Base-by-base conservation (phyloP, 2,888 invertebrate species). In the Dryococelus australis region DNA sequence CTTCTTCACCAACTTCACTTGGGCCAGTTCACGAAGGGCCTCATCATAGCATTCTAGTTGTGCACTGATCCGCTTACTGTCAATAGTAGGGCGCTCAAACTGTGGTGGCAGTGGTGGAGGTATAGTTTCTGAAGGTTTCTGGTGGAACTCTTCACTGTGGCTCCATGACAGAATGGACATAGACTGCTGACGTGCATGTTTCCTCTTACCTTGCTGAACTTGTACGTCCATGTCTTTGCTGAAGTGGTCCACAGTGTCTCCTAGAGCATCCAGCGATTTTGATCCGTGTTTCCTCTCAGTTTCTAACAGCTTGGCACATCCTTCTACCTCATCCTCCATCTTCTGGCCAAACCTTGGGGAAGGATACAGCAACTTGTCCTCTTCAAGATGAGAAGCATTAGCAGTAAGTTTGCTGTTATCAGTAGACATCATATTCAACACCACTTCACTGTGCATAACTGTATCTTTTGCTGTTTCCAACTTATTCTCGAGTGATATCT, bases 21-120 rank as follows among this genome's bases (percentile, higher is more conserved):
- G 89, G 28, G 91, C 90, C 12, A 91, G 88, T 86, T 91, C 91
- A 83, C 90, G 88, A 16, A 91, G 87, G 16, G 91, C 91, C 89
- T 91, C 90, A 88, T 91, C 91, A 87, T 91, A 91, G 86, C 91
- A 91, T 87, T 90, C 89, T 43, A 91, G 88, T 85, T 91, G 91
- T 28, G 90, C 90, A 85, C 90, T 90, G 26, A 91, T 91, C 8
- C 89, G 88, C 53, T 89, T 88, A 12, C 88, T 90, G 78, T 90
- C 90, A 27, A 89, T 88, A 26, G 90, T 88, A 80, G 89, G 87
- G 80, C 88, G 86, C 53, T 88, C 88, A 20, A 88, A 43, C 13
- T 85, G 84, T 20, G 87, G 43, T 28, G 86, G 47, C n/a, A 87
- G 86, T 1, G 88, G 86, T n/a, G 87, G 86, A 9, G 53, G 85